Conservation (phyloP, 2,113 vertebrate genomes). For the Rhipidura dahli region DNA sequence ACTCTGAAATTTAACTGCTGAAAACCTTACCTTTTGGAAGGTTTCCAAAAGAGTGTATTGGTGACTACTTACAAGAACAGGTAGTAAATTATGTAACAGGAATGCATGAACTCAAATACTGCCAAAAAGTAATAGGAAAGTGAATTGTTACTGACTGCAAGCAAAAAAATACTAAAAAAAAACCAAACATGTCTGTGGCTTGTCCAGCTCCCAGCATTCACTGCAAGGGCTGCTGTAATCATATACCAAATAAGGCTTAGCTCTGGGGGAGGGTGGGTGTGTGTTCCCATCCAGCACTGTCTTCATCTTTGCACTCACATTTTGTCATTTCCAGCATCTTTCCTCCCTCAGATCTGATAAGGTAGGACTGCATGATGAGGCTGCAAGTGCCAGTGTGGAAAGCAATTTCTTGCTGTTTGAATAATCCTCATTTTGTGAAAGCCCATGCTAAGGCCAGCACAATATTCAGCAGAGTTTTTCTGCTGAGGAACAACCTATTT, state of each 20-base stretch:
- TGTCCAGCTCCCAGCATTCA: background rate
- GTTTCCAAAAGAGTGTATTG: background rate
- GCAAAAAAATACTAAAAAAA: background rate
- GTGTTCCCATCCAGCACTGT: background rate
- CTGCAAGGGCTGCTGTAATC: background rate
- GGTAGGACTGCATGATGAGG: background rate
- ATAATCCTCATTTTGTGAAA: background rate
- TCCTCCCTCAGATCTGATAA: background rate
- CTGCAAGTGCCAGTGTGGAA: background rate
- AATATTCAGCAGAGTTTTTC: background rate
- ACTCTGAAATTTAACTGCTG: background rate
- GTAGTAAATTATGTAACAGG: background rate
- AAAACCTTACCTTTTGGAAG: background rate
- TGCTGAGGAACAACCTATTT: background rate
- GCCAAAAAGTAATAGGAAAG: accelerated
- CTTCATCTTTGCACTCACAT: background rate
- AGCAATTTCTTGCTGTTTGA: background rate
- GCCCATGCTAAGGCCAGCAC: background rate
- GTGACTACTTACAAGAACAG: background rate
- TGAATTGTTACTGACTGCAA: background rate
- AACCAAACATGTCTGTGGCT: background rate
- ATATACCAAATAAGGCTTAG: background rate
- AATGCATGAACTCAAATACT: background rate
- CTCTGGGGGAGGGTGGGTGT: background rate
- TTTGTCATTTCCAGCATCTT: background rate